Conservation (phyloP, 2,888 invertebrate genomes). For the Noctua comes region DNA sequence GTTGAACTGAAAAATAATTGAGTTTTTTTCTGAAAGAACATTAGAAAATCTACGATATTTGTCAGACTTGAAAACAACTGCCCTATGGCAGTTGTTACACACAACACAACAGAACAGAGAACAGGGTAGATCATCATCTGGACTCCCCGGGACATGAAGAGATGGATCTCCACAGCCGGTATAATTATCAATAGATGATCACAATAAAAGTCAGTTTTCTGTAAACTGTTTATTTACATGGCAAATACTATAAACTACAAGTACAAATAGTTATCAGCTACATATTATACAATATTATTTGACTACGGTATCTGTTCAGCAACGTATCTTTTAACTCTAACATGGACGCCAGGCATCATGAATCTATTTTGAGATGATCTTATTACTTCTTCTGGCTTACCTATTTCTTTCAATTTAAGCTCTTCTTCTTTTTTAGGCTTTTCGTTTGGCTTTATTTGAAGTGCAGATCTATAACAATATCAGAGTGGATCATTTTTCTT, state of each 20-base stretch:
- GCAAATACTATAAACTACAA: conserved; percentile 8
- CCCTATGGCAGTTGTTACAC: too few species aligned
- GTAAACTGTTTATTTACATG: conserved; percentile 32
- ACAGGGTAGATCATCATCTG: background rate
- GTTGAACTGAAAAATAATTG: background rate
- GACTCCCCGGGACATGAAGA: too few species aligned
- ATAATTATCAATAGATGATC: background rate
- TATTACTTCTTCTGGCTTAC: conserved; percentile 77
- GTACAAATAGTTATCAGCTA: conserved; percentile 8
- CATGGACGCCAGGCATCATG: conserved; percentile 76
- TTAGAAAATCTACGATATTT: background rate
- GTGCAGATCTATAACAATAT: conserved; percentile 77
- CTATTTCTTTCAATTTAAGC: conserved; percentile 72
- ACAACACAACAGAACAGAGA: too few species aligned
- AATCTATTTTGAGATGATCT: conserved; percentile 72
- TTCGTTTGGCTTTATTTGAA: conserved; percentile 71
- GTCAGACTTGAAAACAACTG: conserved; percentile 1
- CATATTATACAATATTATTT: background rate
- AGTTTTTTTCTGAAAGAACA: background rate
- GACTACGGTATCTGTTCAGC: conserved; percentile 65
- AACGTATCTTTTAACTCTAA: conserved; percentile 80
- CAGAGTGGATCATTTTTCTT: conserved; percentile 4
- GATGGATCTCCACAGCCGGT: background rate
- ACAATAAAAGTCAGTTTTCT: conserved; percentile 31
- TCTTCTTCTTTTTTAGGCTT: conserved; percentile 67